These are phyloP conservation scores for Apocrypta bakeri DNA, from an alignment of 1,140 invertebrate genomes.

Conservation along the genomic window DNA sequence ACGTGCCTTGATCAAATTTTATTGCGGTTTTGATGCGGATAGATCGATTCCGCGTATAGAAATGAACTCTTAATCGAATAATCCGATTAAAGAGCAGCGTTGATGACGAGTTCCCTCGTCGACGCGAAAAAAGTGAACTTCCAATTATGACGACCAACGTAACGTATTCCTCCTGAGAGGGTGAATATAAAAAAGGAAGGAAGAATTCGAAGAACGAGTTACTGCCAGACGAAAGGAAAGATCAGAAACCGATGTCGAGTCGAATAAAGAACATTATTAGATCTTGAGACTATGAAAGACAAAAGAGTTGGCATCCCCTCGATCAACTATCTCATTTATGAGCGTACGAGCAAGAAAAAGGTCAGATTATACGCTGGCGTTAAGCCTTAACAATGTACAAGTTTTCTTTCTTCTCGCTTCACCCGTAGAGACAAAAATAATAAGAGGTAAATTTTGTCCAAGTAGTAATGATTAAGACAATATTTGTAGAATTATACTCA, in stretches of 20 bases:
- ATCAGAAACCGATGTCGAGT: neutral
- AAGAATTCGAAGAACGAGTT: constrained; percentile 10
- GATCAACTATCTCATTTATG: constrained; percentile 40
- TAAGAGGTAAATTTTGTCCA: constrained; percentile 36
- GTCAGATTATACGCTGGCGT: constrained; percentile 31
- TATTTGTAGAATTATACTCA: too few species aligned
- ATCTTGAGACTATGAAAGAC: constrained; percentile 41
- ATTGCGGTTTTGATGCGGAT: neutral
- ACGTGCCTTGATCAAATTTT: neutral
- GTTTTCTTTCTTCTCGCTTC: neutral
- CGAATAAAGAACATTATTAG: constrained; percentile 48
- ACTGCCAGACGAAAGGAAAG: neutral
- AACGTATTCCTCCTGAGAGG: neutral
- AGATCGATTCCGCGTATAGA: neutral
- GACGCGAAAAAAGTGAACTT: constrained; percentile 34
- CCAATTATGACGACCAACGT: constrained; percentile 10
- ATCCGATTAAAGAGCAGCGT: constrained; percentile 33
- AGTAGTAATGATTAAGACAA: too few species aligned
- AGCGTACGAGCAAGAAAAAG: neutral
- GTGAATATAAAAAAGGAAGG: neutral
- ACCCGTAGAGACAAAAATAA: constrained; percentile 15
- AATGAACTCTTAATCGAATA: constrained; percentile 36
- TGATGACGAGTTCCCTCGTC: too few species aligned
- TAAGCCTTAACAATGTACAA: constrained; percentile 38
- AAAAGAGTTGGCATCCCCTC: neutral